Base-by-base conservation (phyloP, 2,797 vertebrate genomes). In the Falco cherrug region DNA sequence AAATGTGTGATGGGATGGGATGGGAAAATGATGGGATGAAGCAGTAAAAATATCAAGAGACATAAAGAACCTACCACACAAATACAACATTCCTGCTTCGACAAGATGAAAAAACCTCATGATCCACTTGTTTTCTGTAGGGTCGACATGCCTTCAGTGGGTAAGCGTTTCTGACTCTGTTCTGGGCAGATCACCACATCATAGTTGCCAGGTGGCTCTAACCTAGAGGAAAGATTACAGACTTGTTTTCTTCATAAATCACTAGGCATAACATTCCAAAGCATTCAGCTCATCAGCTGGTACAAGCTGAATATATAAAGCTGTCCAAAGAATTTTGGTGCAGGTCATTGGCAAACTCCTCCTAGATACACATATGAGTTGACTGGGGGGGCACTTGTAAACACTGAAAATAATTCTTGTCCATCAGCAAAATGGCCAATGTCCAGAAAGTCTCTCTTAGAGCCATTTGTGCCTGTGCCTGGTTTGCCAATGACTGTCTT, bases 181-280 rank as follows among this genome's bases (percentile, higher is more conserved):
- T 59, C 68, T 91, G 93, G 87, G 79, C 71, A 94, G 45, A 87
- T 75, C 35, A 74, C 20, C 31, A 65, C 53, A 64, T 68, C 73
- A 43, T 10, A 43, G 33, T 9, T 96, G 69, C 85, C 90, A 93
- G 76, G 88, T 94, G 88, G 61, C 83, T 95, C 50, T 88, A 95
- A 57, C 45, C 35, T 93, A 86, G 65, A 91, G 33, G 39, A 94
- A 77, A 91, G 90, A 91, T 88, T 93, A 85, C 29, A 91, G 69
- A 48, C 43, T 89, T 4, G 0, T 88, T 94, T 64, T 90, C 69
- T 69, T 84, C 54, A 81, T 90, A 88, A 94, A 93, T 95, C 82
- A 88, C 57, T 57, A 70, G 21, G 22, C 70, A 64, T 59, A 87
- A 47, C 83, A 78, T 94, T 90, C 77, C 77, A 75, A 53, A 25